phyloP scores from a whole-genome alignment of 2,797 vertebrate species.

The Malacoraja senta region DNA sequence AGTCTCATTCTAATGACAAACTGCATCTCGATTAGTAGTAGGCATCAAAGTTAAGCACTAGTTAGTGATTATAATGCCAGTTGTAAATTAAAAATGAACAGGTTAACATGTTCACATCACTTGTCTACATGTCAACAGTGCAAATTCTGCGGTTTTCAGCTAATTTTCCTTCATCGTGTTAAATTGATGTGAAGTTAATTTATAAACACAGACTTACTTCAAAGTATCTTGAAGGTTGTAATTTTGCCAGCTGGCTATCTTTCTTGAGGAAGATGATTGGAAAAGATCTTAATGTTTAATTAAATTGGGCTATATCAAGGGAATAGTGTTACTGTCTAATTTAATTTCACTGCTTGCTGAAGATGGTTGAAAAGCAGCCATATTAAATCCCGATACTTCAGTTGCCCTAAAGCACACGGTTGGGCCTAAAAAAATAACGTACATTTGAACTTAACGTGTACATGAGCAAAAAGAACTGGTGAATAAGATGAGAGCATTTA shows the following conservation, averaged over 20 bases:
- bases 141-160: background rate
- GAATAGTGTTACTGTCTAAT: background rate
- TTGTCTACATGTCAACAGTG: background rate
- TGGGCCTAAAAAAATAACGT: background rate
- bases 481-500: background rate
- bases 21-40: slow-evolving; percentile 3
- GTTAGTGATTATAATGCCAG: background rate
- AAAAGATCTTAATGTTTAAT: background rate
- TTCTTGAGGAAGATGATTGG: slow-evolving; percentile 7
- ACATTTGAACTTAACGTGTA: too few species aligned
- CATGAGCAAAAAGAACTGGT: background rate
- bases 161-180: background rate
- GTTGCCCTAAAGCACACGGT: background rate
- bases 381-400: background rate
- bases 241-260: background rate
- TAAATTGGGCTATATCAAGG: background rate
- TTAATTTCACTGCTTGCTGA: background rate
- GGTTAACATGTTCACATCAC: background rate
- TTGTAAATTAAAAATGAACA: slow-evolving; percentile 20
- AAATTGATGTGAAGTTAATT: background rate
- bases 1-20: slow-evolving; percentile 25
- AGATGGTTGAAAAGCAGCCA: background rate
- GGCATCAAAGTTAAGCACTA: background rate
- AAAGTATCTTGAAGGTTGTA: background rate
- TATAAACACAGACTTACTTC: background rate